Percentiles rank a stretch among this genome's conserved stretches.
phyloP scores from a whole-genome alignment of 2,797 vertebrate genomes.

The Hoplostethus mediterraneus region DNA sequence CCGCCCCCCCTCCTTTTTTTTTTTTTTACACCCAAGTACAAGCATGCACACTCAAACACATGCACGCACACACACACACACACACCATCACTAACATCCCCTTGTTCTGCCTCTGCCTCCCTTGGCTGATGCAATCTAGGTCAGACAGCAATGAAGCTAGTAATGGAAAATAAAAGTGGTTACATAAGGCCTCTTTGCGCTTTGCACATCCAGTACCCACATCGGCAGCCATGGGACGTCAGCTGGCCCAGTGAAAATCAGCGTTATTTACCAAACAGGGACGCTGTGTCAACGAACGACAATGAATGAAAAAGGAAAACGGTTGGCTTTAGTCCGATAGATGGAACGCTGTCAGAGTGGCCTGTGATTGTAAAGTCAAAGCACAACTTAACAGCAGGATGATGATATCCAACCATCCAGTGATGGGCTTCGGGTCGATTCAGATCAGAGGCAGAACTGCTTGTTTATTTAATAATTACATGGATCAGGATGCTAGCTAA shows the following conservation, averaged over 20 bases:
- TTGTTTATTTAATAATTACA: conserved; percentile 8
- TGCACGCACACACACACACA: conserved; percentile 41
- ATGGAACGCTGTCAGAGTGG: conserved; percentile 1
- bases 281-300: conserved; percentile 48
- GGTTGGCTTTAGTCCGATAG: conserved; percentile 17
- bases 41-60: not conserved
- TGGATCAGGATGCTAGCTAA: not conserved
- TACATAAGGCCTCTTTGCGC: conserved; percentile 81
- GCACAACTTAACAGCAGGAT: not conserved
- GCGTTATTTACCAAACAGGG: conserved; percentile 79
- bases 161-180: conserved; percentile 85
- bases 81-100: conserved; percentile 70
- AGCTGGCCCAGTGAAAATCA: conserved; percentile 72
- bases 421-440: not conserved
- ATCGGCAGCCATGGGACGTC: conserved; percentile 69
- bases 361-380: conserved; percentile 26
- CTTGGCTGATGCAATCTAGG: conserved; percentile 84
- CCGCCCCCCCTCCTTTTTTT: conserved; percentile 11
- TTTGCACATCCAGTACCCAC: conserved; percentile 77
- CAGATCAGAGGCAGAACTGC: not conserved
- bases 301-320: conserved; percentile 46
- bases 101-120: conserved; percentile 80
- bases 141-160: conserved; percentile 83
- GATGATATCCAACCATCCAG: conserved; percentile 5
- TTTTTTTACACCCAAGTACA: conserved; percentile 53